Percentiles rank a stretch among this genome's conserved stretches.
phyloP scores from a whole-genome alignment of 2,888 invertebrate species.

The Ormyrus rosae region DNA sequence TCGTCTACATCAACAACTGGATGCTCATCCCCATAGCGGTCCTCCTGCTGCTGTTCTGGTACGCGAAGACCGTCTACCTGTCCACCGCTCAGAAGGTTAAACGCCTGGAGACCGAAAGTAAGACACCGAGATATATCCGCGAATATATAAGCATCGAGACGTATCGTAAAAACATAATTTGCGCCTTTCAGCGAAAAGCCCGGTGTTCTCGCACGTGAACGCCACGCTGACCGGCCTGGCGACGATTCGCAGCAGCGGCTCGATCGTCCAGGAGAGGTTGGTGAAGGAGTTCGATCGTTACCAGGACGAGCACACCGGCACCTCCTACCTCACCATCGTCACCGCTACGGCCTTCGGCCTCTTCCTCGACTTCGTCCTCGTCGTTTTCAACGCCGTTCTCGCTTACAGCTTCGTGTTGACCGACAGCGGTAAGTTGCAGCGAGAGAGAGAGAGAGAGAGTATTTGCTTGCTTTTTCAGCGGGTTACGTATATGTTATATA shows the following conservation, averaged over 20 bases:
- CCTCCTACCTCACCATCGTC: conserved; percentile 82
- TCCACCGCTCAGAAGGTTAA: conserved; percentile 85
- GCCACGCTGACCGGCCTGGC: conserved; percentile 90
- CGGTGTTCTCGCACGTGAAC: conserved; percentile 93
- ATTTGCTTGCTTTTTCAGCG: no score
- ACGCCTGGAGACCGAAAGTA: conserved; percentile 78
- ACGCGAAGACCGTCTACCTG: conserved; percentile 81
- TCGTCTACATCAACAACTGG: conserved; percentile 80
- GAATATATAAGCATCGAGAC: no score
- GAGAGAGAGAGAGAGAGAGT: neutral
- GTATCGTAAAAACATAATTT: no score
- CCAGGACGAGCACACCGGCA: conserved; percentile 83
- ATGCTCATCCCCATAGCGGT: conserved; percentile 81
- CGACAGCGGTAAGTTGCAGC: conserved; percentile 78
- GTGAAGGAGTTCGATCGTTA: conserved; percentile 84
- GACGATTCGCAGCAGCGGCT: conserved; percentile 89
- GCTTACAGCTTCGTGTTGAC: conserved; percentile 81
- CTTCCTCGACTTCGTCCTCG: conserved; percentile 84
- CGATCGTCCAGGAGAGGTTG: conserved; percentile 81
- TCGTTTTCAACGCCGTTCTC: conserved; percentile 81
- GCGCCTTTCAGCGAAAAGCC: conserved; percentile 81
- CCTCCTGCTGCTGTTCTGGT: conserved; percentile 80
- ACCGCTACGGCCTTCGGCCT: conserved; percentile 84
- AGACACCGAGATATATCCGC: conserved; percentile 34
- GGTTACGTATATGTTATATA: no score